Evolutionary conservation across 1,140 invertebrate species (phyloP).

Genomic region (Ostrea denselamellosa): DNA sequence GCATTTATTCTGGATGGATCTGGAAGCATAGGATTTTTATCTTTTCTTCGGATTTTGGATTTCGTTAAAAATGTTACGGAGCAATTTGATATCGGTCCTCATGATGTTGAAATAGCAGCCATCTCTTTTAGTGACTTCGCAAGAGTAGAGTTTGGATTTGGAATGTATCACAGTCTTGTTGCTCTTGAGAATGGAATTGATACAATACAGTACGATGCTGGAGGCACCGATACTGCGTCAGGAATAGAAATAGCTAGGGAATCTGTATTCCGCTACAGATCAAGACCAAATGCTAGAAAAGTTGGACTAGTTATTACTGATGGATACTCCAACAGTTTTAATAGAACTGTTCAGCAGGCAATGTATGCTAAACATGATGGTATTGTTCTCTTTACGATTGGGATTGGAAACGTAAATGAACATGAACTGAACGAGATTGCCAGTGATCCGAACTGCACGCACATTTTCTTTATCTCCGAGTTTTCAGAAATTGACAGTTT

Average conservation of each 20-base stretch:
- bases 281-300: not conserved
- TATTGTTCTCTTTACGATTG: slow-evolving; percentile 57
- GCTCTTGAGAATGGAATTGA: slow-evolving; percentile 5
- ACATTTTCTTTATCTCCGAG: slow-evolving; percentile 54
- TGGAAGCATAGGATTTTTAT: slow-evolving; percentile 11
- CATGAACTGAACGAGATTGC: slow-evolving; percentile 54
- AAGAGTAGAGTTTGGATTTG: slow-evolving; percentile 5
- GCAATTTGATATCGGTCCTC: slow-evolving; percentile 23
- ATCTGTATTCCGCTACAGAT: not conserved
- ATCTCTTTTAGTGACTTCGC: slow-evolving; percentile 30
- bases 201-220: slow-evolving; percentile 18
- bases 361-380: slow-evolving; percentile 35
- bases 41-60: slow-evolving; percentile 19
- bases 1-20: slow-evolving; percentile 41
- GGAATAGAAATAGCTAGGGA: not conserved
- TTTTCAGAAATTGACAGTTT: slow-evolving; percentile 60
- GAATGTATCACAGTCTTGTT: not conserved
- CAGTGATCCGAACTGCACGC: slow-evolving; percentile 55
- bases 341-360: slow-evolving; percentile 46
- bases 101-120: slow-evolving; percentile 17
- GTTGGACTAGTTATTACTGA: slow-evolving; percentile 58
- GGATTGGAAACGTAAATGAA: slow-evolving; percentile 53
- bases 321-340: slow-evolving; percentile 44
- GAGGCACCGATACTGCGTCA: slow-evolving; percentile 3
- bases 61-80: slow-evolving; percentile 41